Evolutionary conservation across 2,113 vertebrate genomes (phyloP).

Genomic region (Irena cyanogastra): DNA sequence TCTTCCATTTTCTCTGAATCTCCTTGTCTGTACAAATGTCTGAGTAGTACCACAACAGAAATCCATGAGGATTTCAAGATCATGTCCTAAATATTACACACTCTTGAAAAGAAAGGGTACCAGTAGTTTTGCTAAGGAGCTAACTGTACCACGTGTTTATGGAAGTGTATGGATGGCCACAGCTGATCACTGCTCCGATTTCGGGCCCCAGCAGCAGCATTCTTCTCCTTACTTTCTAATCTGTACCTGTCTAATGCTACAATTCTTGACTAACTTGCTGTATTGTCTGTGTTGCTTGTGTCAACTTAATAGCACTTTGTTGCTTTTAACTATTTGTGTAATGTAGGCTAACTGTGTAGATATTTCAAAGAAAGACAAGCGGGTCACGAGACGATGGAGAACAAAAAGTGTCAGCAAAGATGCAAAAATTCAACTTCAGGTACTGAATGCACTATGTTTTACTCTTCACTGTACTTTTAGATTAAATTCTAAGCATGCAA

Average conservation of each 20-base stretch:
- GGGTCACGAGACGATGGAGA: conserved; percentile 98
- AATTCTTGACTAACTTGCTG: conserved; percentile 66
- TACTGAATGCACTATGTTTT: conserved; percentile 70
- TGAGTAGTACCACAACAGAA: neutral
- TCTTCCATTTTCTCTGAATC: neutral
- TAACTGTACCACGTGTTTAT: neutral
- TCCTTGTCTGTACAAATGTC: neutral
- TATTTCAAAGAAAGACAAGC: conserved; percentile 99
- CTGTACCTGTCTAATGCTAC: conserved; percentile 20
- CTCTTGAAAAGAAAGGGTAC: neutral
- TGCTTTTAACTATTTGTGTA: conserved; percentile 79
- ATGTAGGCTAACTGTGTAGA: conserved; percentile 98
- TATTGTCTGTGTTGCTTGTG: conserved; percentile 56
- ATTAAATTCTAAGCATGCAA: neutral
- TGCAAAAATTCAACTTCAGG: conserved; percentile 99
- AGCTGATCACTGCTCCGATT: neutral
- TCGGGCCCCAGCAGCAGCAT: fast-evolving
- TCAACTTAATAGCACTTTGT: conserved; percentile 80
- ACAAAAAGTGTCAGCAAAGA: conserved; percentile 99
- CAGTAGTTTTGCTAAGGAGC: neutral
- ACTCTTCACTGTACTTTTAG: neutral
- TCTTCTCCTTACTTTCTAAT: conserved; percentile 9
- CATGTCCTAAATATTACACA: neutral
- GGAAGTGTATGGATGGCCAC: neutral
- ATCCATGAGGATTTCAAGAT: neutral